phyloP scores from a whole-genome alignment of 2,888 invertebrate species.

The Zaprionus lineosus region DNA sequence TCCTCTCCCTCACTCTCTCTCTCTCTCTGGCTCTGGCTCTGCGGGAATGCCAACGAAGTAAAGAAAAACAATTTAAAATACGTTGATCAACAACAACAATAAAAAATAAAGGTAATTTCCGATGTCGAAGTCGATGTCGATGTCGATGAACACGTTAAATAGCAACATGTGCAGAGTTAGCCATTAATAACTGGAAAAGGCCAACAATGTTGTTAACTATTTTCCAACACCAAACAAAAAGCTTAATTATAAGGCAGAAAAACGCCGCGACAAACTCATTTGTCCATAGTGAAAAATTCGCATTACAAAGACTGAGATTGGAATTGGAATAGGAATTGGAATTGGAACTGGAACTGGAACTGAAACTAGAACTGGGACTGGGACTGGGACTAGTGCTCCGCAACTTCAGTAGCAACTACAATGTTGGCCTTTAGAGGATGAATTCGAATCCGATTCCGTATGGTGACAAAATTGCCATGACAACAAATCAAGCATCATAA shows the following conservation, averaged over 20 bases:
- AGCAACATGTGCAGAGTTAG: slow-evolving; percentile 69
- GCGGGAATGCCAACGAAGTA: not conserved
- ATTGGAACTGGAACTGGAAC: too few relatives aligned
- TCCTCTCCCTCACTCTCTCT: too few relatives aligned
- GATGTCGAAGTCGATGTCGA: slow-evolving; percentile 65
- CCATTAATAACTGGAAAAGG: slow-evolving; percentile 75
- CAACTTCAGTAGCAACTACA: too few relatives aligned
- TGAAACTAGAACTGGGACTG: not conserved
- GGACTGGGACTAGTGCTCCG: too few relatives aligned
- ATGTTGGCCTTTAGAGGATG: too few relatives aligned
- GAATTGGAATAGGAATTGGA: slow-evolving; percentile 8
- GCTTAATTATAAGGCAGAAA: slow-evolving; percentile 62
- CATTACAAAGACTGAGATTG: slow-evolving; percentile 59
- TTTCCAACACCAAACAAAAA: slow-evolving; percentile 43
- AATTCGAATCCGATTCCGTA: slow-evolving; percentile 32
- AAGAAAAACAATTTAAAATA: slow-evolving; percentile 21
- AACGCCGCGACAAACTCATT: slow-evolving; percentile 76
- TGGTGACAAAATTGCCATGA: slow-evolving; percentile 76
- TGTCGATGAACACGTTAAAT: slow-evolving; percentile 63
- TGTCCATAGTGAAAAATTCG: slow-evolving; percentile 78
- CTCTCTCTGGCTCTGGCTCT: too few relatives aligned
- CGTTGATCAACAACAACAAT: slow-evolving; percentile 12
- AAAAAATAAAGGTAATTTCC: slow-evolving; percentile 31
- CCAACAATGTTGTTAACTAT: slow-evolving; percentile 70
- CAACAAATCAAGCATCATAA: slow-evolving; percentile 77